Conservation (phyloP, 2,888 invertebrate species). For the Ganaspis brasiliensis region DNA sequence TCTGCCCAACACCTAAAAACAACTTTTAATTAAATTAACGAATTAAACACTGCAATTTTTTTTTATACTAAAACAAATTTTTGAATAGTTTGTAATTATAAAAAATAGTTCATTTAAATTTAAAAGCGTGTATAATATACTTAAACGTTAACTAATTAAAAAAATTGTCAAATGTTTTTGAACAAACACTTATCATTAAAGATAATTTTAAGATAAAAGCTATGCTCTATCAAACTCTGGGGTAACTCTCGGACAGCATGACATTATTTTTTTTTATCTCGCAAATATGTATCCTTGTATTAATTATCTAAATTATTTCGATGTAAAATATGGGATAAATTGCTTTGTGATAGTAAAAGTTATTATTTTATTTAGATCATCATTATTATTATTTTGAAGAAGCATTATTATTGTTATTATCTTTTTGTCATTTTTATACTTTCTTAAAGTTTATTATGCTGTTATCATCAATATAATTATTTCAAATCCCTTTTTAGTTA, state of each 20-base stretch:
- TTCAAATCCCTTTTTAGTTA: no score
- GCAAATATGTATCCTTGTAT: neutral
- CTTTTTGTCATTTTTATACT: neutral
- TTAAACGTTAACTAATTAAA: neutral
- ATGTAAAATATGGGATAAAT: neutral
- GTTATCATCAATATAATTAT: no score
- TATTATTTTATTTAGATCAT: no score
- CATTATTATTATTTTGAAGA: neutral
- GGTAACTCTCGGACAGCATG: neutral
- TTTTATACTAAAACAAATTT: no score
- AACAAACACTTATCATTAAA: neutral
- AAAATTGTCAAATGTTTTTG: neutral
- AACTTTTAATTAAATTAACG: no score
- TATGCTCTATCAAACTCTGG: conserved; percentile 2
- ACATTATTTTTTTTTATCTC: neutral
- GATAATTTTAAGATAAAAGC: conserved; percentile 25
- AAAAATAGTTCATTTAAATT: no score
- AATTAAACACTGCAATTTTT: no score
- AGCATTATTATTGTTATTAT: neutral
- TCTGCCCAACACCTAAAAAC: no score
- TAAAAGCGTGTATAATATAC: no score
- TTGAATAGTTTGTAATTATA: no score
- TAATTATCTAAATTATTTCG: neutral
- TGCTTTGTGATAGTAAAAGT: neutral
- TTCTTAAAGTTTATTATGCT: no score